Percentiles rank a stretch among this genome's conserved stretches.
phyloP scores from a whole-genome alignment of 2,888 invertebrate species.

The Nomada hirtipes region DNA sequence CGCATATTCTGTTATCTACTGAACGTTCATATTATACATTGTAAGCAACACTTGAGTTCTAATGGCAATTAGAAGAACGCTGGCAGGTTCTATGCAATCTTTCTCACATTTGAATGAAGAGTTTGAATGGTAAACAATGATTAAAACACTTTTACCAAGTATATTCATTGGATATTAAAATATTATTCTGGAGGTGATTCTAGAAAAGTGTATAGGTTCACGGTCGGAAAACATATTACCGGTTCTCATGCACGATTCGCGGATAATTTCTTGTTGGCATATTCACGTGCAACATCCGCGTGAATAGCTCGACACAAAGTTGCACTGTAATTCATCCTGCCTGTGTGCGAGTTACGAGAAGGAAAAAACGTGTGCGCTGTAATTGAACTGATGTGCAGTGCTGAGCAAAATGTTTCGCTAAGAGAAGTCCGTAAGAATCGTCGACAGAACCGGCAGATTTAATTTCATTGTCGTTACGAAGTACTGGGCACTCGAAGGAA shows the following conservation, averaged over 20 bases:
- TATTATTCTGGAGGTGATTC: too few species aligned
- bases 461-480: conserved; percentile 19
- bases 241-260: not conserved
- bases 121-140: too few species aligned
- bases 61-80: too few species aligned
- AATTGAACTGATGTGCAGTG: not conserved
- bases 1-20: conserved; percentile 10
- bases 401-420: not conserved
- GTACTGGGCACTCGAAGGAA: conserved; percentile 12
- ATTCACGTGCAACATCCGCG: conserved; percentile 32
- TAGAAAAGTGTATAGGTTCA: too few species aligned
- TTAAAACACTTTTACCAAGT: too few species aligned
- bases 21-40: too few species aligned
- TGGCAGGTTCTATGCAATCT: too few species aligned
- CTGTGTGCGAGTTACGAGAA: not conserved
- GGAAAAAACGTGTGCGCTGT: not conserved
- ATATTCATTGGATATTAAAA: too few species aligned
- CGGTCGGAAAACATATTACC: too few species aligned
- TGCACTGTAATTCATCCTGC: not conserved
- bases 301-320: conserved; percentile 5
- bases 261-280: conserved; percentile 7
- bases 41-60: not conserved
- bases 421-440: conserved; percentile 10
- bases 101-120: too few species aligned
- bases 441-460: conserved; percentile 5